A percentile compares a stretch with the other conserved stretches of the same genome.
These are phyloP conservation scores for Rachycentron canadum DNA, from an alignment of 2,797 vertebrate genomes.

Conservation along the genomic window DNA sequence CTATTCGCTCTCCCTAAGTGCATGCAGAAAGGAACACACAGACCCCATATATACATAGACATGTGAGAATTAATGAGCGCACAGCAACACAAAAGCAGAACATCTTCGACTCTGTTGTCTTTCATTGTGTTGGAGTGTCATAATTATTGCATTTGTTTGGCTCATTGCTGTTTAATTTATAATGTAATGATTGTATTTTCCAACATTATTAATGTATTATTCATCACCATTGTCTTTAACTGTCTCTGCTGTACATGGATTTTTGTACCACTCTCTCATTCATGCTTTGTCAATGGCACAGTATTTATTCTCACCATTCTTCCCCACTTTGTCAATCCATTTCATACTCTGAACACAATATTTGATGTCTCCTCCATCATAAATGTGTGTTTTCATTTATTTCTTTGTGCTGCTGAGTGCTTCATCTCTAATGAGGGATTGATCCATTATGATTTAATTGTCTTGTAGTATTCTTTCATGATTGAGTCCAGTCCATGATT, in stretches of 20 bases:
- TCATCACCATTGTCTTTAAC: conserved; percentile 72
- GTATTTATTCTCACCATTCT: conserved; percentile 58
- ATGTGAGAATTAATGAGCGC: conserved; percentile 51
- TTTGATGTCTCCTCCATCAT: conserved; percentile 48
- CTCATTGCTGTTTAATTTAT: conserved; percentile 74
- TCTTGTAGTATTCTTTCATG: conserved; percentile 39
- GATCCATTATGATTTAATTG: conserved; percentile 60
- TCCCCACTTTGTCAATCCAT: conserved; percentile 59
- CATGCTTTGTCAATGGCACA: conserved; percentile 50
- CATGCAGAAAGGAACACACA: conserved; percentile 60
- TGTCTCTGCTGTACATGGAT: conserved; percentile 47
- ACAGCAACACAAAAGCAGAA: conserved; percentile 46
- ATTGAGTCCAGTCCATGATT: conserved; percentile 22
- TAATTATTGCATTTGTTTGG: conserved; percentile 77
- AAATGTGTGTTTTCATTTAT: conserved; percentile 44
- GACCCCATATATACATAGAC: conserved; percentile 33
- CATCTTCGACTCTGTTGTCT: conserved; percentile 47
- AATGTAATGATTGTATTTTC: conserved; percentile 67
- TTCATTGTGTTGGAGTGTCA: conserved; percentile 60
- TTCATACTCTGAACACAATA: conserved; percentile 38
- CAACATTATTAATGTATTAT: conserved; percentile 77
- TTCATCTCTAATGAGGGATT: conserved; percentile 56
- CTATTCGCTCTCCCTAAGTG: conserved; percentile 51
- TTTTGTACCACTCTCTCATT: conserved; percentile 55
- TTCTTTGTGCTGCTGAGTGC: conserved; percentile 43